These are phyloP conservation scores for Megalurothrips usitatus DNA, from an alignment of 2,888 invertebrate genomes.

Conservation along the genomic window DNA sequence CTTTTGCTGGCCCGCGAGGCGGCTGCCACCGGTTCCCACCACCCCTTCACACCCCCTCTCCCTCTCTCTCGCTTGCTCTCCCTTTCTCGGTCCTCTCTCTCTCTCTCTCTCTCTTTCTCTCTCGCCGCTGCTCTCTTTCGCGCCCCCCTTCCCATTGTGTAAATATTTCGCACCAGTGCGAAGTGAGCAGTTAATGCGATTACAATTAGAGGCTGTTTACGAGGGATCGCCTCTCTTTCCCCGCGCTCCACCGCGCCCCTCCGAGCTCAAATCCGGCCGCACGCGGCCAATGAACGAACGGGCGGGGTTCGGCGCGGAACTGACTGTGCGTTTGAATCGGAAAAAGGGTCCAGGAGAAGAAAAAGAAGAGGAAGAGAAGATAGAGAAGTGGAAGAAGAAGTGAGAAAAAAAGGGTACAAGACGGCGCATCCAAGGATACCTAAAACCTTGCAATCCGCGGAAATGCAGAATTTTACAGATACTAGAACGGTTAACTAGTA, in stretches of 20 bases:
- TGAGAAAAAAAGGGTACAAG: no score
- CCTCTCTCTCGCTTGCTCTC: background rate
- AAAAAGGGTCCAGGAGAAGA: background rate
- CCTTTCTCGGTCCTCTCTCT: background rate
- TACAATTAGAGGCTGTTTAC: slow-evolving; percentile 23
- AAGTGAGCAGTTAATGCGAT: slow-evolving; percentile 24
- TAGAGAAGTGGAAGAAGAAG: background rate
- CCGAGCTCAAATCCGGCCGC: background rate
- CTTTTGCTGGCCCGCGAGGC: no score
- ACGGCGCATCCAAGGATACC: no score
- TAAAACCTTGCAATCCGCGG: no score
- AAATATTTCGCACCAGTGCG: slow-evolving; percentile 23
- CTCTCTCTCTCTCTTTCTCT: background rate
- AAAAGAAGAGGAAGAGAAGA: background rate
- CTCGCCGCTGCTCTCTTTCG: background rate
- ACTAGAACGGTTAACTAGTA: no score
- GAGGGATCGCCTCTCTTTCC: background rate
- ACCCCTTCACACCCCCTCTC: background rate
- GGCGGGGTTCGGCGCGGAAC: background rate
- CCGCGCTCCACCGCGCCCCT: background rate
- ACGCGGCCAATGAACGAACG: background rate
- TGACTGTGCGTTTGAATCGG: background rate
- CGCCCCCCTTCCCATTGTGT: background rate
- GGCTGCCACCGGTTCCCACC: background rate
- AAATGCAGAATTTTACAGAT: no score